Evolutionary conservation across 2,888 invertebrate species (phyloP).

Genomic region (Amblyjoppa proteus): DNA sequence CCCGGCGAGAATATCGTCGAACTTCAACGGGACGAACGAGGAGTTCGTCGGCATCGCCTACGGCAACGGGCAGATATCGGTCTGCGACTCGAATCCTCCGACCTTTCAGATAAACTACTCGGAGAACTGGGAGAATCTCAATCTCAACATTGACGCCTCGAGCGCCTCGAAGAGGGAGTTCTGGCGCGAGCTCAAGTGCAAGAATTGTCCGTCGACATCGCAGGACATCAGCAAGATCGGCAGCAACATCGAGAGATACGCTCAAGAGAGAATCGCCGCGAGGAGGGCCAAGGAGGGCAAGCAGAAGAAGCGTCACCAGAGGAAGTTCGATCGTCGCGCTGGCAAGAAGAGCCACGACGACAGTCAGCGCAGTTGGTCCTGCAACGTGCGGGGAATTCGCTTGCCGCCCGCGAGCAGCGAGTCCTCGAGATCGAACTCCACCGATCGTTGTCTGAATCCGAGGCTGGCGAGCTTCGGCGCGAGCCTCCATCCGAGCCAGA

Average conservation of each 20-base stretch:
- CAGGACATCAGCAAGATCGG: conserved; percentile 78
- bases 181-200: conserved; percentile 82
- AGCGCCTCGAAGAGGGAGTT: conserved; percentile 76
- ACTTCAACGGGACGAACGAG: conserved; percentile 82
- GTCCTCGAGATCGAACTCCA: conserved; percentile 83
- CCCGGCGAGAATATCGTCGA: conserved; percentile 79
- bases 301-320: conserved; percentile 77
- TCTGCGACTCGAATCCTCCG: conserved; percentile 82
- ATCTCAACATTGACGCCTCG: conserved; percentile 78
- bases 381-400: conserved; percentile 58
- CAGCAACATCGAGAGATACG: conserved; percentile 78
- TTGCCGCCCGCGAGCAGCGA: conserved; percentile 78
- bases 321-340: conserved; percentile 77
- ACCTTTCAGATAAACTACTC: conserved; percentile 82
- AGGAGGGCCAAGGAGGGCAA: conserved; percentile 77
- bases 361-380: conserved; percentile 60
- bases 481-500: conserved; percentile 82
- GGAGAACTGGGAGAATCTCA: conserved; percentile 84
- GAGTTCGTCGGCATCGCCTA: conserved; percentile 83
- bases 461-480: conserved; percentile 79
- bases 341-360: conserved; percentile 69
- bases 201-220: conserved; percentile 80
- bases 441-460: conserved; percentile 80
- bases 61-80: conserved; percentile 81
- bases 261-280: conserved; percentile 75